Evolutionary conservation across 1,140 invertebrate genomes (phyloP), one percentile per base, ranked within the genome.

Genomic region (Aphaenogaster floridana): DNA sequence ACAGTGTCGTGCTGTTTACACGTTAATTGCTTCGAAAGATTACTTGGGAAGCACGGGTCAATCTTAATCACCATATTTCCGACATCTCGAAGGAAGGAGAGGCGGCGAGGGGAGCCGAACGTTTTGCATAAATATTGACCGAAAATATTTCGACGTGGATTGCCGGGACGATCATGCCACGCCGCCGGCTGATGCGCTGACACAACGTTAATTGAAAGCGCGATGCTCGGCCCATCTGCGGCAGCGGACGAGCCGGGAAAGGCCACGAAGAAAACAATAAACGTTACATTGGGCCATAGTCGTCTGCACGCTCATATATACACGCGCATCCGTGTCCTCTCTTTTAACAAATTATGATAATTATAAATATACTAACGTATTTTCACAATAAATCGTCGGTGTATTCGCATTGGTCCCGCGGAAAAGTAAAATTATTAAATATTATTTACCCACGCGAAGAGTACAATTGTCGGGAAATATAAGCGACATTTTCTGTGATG

Each of bases 201-300:
- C 91, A 86, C 92, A 91, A 94, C 88, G 93, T 93, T 94, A 94
- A 94, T 94, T 94, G 94, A 94, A 94, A 93, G 93, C 91, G 87
- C 83, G 81, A 80, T 28, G 57, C 54, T 64, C 39, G 39, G 48
- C 45, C 21, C 71, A 78, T 77, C 42, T 63, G 66, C 54, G 48
- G 17, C 39, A 71, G n/a, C 68, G 39, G 69, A 71, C 45, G 59
- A 61, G 79, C 13, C 45, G 45, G 66, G 34, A 59, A 34, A 48
- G 54, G 54, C 50, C 52, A 79, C 83, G 54, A 63, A 76, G 69
- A 85, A 61, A 57, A 86, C 57, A 72, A 50, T 50, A 87, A 84
- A 66, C 57, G 15, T 71, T 63, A 63, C 45, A 15, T 39, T 21
- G 48, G 17, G 63, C 21, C 21, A 17, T 61, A 52, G 45, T 76